phyloP scores from a whole-genome alignment of 2,888 invertebrate species.

The Ophioninae sp. region DNA sequence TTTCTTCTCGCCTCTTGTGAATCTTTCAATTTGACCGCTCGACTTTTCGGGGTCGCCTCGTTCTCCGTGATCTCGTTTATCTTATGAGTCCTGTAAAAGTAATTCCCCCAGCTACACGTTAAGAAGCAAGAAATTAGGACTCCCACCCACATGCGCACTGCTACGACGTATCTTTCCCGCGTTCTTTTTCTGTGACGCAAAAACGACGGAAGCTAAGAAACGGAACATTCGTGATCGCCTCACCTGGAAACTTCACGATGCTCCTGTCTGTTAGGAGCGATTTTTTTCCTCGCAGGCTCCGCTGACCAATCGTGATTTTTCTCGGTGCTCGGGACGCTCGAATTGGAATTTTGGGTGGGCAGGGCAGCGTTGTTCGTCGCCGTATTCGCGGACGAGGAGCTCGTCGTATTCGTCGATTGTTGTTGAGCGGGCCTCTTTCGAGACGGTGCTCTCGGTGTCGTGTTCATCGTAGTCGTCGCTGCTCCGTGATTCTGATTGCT shows the following conservation, averaged over 20 bases:
- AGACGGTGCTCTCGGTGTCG: conserved; percentile 81
- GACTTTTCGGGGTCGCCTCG: conserved; percentile 75
- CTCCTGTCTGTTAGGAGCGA: conserved; percentile 73
- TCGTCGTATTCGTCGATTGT: conserved; percentile 38
- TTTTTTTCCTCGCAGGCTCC: conserved; percentile 76
- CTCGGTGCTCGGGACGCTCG: conserved; percentile 59
- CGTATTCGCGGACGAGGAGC: conserved; percentile 34
- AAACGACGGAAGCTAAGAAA: neutral
- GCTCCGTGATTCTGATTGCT: conserved; percentile 74
- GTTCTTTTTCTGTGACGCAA: neutral
- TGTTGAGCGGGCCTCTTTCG: conserved; percentile 82
- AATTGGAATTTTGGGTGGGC: conserved; percentile 31
- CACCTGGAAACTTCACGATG: conserved; percentile 73
- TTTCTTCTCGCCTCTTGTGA: conserved; percentile 83
- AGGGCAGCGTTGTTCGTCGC: conserved; percentile 53
- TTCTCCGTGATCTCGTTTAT: conserved; percentile 71
- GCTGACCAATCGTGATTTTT: conserved; percentile 72
- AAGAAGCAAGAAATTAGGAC: conserved; percentile 23
- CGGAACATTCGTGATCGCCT: conserved; percentile 43
- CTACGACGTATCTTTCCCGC: neutral
- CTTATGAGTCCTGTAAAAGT: conserved; percentile 71
- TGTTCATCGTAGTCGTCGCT: conserved; percentile 66
- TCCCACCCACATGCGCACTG: neutral
- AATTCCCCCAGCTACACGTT: conserved; percentile 45
- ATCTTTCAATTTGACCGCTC: conserved; percentile 79